A percentile compares a stretch with the other conserved stretches of the same genome.
Conservation (phyloP, 2,888 invertebrate genomes). For the Nudaria mundana region DNA sequence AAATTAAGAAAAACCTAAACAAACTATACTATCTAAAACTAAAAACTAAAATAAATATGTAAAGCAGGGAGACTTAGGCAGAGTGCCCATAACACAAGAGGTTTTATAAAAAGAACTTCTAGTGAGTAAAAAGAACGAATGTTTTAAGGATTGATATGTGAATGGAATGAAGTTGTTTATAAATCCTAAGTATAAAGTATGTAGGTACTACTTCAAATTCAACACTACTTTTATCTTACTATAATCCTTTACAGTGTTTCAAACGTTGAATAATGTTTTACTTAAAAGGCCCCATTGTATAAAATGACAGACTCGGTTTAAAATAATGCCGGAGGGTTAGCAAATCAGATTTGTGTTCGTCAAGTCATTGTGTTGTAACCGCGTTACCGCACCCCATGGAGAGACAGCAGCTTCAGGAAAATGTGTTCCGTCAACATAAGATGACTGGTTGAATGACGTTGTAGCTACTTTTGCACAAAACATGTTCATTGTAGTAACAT, state of each 20-base stretch:
- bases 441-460: not conserved
- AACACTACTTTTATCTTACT: no score
- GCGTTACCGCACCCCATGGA: conserved; percentile 60
- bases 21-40: no score
- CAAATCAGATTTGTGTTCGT: conserved; percentile 79
- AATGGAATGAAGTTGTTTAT: no score
- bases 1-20: no score
- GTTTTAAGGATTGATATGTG: no score
- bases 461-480: not conserved
- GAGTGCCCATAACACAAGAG: no score
- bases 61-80: no score
- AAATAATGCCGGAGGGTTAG: conserved; percentile 73
- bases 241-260: conserved; percentile 7
- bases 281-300: conserved; percentile 49
- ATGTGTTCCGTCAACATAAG: not conserved
- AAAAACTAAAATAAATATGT: no score
- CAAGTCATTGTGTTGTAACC: conserved; percentile 76
- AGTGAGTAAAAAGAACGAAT: no score
- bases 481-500: not conserved
- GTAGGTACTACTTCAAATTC: no score
- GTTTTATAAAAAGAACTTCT: no score
- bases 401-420: conserved; percentile 32
- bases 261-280: conserved; percentile 12
- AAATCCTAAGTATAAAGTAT: no score
- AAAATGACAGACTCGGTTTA: conserved; percentile 74